Base-by-base conservation (phyloP, 1,140 invertebrate species). In the Drosophila pruinosa region DNA sequence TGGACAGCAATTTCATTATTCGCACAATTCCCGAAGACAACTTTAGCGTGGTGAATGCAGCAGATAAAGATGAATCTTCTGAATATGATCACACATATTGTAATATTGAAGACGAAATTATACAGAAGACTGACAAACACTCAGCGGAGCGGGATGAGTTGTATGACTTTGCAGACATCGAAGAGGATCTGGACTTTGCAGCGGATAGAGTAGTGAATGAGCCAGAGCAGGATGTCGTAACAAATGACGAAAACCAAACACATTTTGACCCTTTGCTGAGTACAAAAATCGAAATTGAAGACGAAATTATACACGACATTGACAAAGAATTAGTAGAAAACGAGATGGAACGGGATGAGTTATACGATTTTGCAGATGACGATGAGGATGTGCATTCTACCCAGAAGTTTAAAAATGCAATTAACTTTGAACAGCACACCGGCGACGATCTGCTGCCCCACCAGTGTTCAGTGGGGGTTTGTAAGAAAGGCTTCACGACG, bases 211-310 rank as follows among this genome's bases (percentile, higher is more conserved):
- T n/a, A n/a, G n/a, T n/a, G n/a, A n/a, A n/a, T n/a, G n/a, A n/a
- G n/a, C n/a, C n/a, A n/a, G n/a, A n/a, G n/a, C n/a, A n/a, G n/a
- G n/a, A n/a, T n/a, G n/a, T n/a, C 17, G 43, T 52, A 7, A 41
- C 21, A 5, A 7, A 43, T 2, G 24, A 50, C 2, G 43, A 14
- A 7, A 26, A 50, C 0, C 47, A 17, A 1, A 31, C 12, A 8
- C 24, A 31, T 3, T 50, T 31, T 8, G 47, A 50, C 12, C 47
- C 47, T 0, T 12, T 50, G 24, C 4, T 50, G 15, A 31, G 80
- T 68, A 67, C 75, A 17, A 90, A 90, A 64, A 73, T 89, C 8
- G 89, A 90, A 38, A 79, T 90, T 17, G 89, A 89, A 36, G 89
- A 86, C 48, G 89, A 89, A 54, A 90, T 90, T 83, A 43, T 90